Percentiles rank a stretch among this genome's conserved stretches.
Evolutionary conservation across 2,113 vertebrate genomes (phyloP).

Genomic region (Tachysurus fulvidraco): DNA sequence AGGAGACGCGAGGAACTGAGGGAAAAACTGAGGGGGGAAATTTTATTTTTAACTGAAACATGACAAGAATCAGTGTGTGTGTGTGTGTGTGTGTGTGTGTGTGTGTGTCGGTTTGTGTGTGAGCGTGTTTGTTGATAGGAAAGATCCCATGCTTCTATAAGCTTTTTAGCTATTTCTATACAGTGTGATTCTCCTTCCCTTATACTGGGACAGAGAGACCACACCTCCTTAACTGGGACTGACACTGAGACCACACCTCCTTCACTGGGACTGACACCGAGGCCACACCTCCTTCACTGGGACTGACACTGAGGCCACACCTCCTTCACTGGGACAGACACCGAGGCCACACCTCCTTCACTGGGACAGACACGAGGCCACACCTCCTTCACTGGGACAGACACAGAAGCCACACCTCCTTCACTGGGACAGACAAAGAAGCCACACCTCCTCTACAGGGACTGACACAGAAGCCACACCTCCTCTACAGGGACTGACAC

Average conservation of each 20-base stretch:
- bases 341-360: not conserved
- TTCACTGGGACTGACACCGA: not conserved
- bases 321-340: not conserved
- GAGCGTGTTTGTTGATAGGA: not conserved
- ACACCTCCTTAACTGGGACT: not conserved
- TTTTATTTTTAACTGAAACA: not conserved
- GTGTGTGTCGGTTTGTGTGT: not conserved
- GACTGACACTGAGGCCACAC: not conserved
- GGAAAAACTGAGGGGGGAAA: not conserved
- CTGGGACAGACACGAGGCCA: not conserved
- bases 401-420: not conserved
- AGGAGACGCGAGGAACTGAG: not conserved
- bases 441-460: not conserved
- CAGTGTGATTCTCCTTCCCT: not conserved
- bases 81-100: conserved; percentile 1
- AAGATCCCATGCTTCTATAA: not conserved
- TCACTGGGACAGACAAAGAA: not conserved
- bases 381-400: not conserved
- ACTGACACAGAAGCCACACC: not conserved
- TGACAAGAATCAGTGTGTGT: not conserved
- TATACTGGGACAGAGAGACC: not conserved
- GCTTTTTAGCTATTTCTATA: not conserved
- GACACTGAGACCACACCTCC: not conserved
- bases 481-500: not conserved
- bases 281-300: not conserved